Evolutionary conservation across 2,797 vertebrate genomes (phyloP).

Genomic region (Chiropotes sagulatus): DNA sequence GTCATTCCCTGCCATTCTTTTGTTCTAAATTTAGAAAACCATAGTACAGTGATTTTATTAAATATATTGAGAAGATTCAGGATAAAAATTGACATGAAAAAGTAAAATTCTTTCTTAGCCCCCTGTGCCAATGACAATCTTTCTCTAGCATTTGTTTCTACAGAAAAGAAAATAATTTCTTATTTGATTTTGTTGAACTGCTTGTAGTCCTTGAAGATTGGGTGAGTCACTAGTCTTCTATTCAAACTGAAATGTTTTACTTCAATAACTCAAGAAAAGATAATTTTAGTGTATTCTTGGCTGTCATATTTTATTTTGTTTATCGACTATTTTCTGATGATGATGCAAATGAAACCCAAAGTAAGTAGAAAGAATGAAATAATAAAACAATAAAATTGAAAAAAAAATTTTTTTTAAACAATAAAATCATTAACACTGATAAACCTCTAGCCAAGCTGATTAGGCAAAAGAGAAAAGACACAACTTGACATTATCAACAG

Average conservation of each 20-base stretch:
- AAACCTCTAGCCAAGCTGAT: not conserved
- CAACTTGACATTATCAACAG: not conserved
- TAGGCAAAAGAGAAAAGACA: not conserved
- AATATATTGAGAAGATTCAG: not conserved
- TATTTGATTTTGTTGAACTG: not conserved
- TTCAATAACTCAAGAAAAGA: not conserved
- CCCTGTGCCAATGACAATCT: not conserved
- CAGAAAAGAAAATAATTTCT: not conserved
- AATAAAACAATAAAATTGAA: not conserved
- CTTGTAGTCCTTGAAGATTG: not conserved
- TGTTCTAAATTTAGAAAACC: not conserved
- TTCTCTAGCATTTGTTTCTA: not conserved
- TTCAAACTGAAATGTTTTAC: not conserved
- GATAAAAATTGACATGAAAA: not conserved
- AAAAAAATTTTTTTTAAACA: not conserved
- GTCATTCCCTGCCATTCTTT: not conserved
- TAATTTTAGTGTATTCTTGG: not conserved
- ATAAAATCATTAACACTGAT: not conserved
- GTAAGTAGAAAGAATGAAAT: not conserved
- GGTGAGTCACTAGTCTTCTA: not conserved
- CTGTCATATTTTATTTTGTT: not conserved
- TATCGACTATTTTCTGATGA: not conserved
- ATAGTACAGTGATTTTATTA: not conserved
- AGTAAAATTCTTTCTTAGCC: not conserved
- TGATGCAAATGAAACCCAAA: conserved; percentile 19